Conservation (phyloP, 2,888 invertebrate genomes). For the Habrosyne pyritoides region DNA sequence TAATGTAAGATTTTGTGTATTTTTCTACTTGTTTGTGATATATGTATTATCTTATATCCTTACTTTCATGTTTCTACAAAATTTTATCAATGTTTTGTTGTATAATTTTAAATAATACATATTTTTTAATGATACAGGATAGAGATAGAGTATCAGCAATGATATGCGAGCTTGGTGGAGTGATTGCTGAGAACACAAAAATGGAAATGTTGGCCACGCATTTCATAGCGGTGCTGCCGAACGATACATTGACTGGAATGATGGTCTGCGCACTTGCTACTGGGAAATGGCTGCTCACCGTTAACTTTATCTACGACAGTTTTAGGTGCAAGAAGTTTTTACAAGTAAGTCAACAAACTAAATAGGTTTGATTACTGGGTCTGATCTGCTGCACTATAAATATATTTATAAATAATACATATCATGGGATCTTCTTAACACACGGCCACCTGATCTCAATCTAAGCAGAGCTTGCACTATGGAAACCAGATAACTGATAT, state of each 20-base stretch:
- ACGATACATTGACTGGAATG: constrained; percentile 76
- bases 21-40: no score
- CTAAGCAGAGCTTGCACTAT: no score
- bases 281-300: constrained; percentile 73
- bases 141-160: constrained; percentile 70
- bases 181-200: constrained; percentile 77
- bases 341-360: constrained; percentile 45
- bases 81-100: no score
- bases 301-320: constrained; percentile 74
- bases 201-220: constrained; percentile 80
- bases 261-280: constrained; percentile 78
- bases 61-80: no score
- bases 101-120: neutral
- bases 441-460: no score
- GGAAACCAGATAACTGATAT: no score
- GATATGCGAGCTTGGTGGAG: constrained; percentile 74
- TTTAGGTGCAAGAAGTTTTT: constrained; percentile 75
- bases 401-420: no score
- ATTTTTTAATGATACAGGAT: constrained; percentile 52
- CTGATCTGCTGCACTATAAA: no score
- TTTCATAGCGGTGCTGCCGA: constrained; percentile 69
- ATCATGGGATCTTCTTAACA: no score
- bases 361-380: no score
- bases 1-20: constrained; percentile 50
- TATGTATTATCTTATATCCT: no score